A percentile compares a stretch with the other conserved stretches of the same genome.
phyloP scores from a whole-genome alignment of 92 coral and sea anemone species.

The Heliopora coerulea region DNA sequence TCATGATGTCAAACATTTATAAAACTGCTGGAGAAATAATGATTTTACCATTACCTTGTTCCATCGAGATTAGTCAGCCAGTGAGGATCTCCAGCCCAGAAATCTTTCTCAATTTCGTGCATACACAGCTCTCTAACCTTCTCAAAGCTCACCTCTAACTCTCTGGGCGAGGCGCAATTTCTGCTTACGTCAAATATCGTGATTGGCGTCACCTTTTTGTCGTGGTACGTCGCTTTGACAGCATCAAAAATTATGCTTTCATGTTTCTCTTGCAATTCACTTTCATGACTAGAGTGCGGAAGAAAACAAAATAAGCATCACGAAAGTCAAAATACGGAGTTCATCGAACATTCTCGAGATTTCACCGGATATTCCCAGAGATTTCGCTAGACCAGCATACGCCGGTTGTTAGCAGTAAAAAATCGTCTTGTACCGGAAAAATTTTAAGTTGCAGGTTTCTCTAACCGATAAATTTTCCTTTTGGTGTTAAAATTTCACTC shows the following conservation, averaged over 20 bases:
- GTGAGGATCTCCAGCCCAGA: slow-evolving; percentile 79
- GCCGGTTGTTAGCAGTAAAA: no score
- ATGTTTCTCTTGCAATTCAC: slow-evolving; percentile 86
- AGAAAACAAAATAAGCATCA: no score
- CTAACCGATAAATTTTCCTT: no score
- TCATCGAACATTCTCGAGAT: no score
- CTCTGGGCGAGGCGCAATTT: slow-evolving; percentile 65
- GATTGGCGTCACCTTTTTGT: slow-evolving; percentile 81
- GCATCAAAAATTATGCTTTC: slow-evolving; percentile 54
- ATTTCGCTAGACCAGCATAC: no score
- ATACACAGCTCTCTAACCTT: slow-evolving; percentile 75
- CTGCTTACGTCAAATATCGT: slow-evolving; percentile 73
- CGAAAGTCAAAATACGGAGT: no score
- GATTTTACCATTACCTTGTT: slow-evolving; percentile 57
- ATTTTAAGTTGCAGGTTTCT: no score
- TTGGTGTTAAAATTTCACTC: no score
- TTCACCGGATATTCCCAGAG: no score
- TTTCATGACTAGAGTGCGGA: slow-evolving; percentile 71
- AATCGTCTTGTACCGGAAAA: no score
- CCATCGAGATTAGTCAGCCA: slow-evolving; percentile 92
- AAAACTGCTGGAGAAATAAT: not conserved
- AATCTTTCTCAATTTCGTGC: slow-evolving; percentile 81
- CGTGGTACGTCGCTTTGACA: slow-evolving; percentile 72
- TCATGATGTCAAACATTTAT: no score
- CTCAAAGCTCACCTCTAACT: slow-evolving; percentile 73